Percentiles rank a stretch among this genome's conserved stretches.
These are phyloP conservation scores for Trichopria drosophilae DNA, from an alignment of 2,888 invertebrate genomes.

Conservation along the genomic window DNA sequence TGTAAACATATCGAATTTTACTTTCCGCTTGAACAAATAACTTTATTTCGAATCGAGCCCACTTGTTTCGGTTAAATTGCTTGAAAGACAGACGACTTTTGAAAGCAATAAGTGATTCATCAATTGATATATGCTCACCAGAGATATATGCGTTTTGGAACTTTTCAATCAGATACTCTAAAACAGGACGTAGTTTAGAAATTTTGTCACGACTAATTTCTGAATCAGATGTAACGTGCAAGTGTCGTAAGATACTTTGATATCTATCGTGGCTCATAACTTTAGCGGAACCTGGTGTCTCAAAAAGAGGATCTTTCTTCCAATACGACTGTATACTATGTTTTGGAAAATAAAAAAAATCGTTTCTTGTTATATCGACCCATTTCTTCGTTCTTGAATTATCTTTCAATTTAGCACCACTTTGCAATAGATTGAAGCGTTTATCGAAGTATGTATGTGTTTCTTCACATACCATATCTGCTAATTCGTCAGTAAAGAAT, in stretches of 20 bases:
- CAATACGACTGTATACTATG: background rate
- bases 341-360: background rate
- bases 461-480: constrained; percentile 1
- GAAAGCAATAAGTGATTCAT: background rate
- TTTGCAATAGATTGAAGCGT: background rate
- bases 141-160: background rate
- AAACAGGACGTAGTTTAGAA: background rate
- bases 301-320: background rate
- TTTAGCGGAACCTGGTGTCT: constrained; percentile 4
- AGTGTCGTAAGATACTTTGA: background rate
- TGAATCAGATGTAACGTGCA: constrained; percentile 1
- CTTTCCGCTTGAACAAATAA: constrained; percentile 2
- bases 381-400: background rate
- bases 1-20: constrained; percentile 4
- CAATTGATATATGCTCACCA: constrained; percentile 3
- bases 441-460: background rate
- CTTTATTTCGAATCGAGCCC: constrained; percentile 2
- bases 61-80: background rate
- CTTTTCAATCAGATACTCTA: background rate
- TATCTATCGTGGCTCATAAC: background rate
- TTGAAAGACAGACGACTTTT: constrained; percentile 3
- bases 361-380: background rate
- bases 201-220: background rate
- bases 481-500: constrained; percentile 2
- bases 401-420: background rate